Conservation (phyloP, 2,797 vertebrate genomes). For the Liasis olivaceus region DNA sequence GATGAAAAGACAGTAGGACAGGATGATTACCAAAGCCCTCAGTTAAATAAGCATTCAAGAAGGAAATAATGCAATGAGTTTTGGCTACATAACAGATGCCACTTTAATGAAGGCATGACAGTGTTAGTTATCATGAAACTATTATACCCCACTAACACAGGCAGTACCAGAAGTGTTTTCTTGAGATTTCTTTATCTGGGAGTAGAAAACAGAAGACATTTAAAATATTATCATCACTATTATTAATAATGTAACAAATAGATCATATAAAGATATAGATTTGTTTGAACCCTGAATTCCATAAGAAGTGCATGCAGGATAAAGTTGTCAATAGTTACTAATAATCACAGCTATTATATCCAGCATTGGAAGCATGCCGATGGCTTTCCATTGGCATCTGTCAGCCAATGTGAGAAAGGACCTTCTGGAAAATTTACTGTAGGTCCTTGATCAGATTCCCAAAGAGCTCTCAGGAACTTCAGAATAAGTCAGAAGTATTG, state of each 20-base stretch:
- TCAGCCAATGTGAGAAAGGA: too few species aligned
- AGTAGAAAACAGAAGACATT: not conserved
- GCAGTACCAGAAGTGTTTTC: not conserved
- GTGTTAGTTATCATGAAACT: not conserved
- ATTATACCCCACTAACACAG: not conserved
- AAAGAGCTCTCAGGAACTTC: too few species aligned
- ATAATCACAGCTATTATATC: not conserved
- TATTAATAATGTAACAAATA: not conserved
- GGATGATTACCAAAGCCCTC: conserved; percentile 3
- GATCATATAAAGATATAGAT: not conserved
- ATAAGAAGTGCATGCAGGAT: not conserved
- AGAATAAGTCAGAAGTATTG: too few species aligned
- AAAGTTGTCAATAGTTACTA: not conserved
- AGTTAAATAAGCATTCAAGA: conserved; percentile 27
- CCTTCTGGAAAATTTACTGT: too few species aligned
- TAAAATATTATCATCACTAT: not conserved
- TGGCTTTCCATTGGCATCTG: too few species aligned
- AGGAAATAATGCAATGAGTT: not conserved
- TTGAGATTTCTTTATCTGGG: not conserved
- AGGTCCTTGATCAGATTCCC: too few species aligned
- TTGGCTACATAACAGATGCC: not conserved
- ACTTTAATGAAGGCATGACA: conserved; percentile 4
- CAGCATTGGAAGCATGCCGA: not conserved
- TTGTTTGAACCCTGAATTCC: not conserved
- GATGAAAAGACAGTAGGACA: conserved; percentile 17